These are phyloP conservation scores for Pteropus rufus DNA, from an alignment of 2,797 vertebrate species.

Conservation along the genomic window DNA sequence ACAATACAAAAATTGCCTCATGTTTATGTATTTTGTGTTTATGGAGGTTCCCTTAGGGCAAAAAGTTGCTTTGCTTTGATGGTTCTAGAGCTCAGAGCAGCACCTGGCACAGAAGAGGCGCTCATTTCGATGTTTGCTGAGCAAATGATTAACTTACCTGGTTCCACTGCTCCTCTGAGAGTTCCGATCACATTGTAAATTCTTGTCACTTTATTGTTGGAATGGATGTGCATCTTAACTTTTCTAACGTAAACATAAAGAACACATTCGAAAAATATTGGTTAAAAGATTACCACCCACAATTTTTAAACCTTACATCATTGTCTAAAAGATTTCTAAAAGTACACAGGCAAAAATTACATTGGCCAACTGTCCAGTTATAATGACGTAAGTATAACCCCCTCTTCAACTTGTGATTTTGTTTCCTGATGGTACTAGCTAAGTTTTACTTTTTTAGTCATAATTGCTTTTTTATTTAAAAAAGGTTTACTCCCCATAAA, in stretches of 20 bases:
- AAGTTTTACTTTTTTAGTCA: not conserved
- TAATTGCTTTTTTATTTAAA: not conserved
- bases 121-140: not conserved
- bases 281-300: not conserved
- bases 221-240: slow-evolving; percentile 93
- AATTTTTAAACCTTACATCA: not conserved
- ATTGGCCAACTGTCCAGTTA: not conserved
- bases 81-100: not conserved
- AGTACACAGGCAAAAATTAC: not conserved
- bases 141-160: slow-evolving; percentile 86
- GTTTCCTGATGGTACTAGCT: not conserved
- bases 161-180: slow-evolving; percentile 90
- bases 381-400: not conserved
- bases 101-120: not conserved
- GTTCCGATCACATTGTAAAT: slow-evolving; percentile 96
- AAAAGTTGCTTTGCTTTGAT: not conserved
- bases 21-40: not conserved
- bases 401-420: not conserved
- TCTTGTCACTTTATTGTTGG: slow-evolving; percentile 88
- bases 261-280: not conserved
- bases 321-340: not conserved
- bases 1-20: not conserved
- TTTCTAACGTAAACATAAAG: slow-evolving; percentile 82
- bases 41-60: not conserved
- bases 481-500: not conserved